Conservation (phyloP, 2,797 vertebrate species). For the Catharus ustulatus region DNA sequence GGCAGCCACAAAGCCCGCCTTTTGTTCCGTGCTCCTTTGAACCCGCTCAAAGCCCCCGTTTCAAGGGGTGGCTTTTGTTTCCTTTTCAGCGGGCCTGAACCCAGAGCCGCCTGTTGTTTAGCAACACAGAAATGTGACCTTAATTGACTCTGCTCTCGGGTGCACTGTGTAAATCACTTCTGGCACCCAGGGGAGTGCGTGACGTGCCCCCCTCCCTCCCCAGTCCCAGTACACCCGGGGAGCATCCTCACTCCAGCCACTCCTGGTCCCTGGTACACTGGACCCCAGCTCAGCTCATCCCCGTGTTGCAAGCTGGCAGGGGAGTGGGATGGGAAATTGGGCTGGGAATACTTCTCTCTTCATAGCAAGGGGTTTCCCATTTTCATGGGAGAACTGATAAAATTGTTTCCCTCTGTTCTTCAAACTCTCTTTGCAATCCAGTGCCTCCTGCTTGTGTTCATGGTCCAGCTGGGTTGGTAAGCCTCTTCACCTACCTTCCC, state of each 20-base stretch:
- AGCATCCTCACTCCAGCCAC: rapidly evolving
- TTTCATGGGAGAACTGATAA: background rate
- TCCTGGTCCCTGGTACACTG: rapidly evolving
- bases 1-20: constrained; percentile 89
- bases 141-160: constrained; percentile 90
- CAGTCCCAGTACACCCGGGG: background rate
- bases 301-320: rapidly evolving
- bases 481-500: background rate
- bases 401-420: background rate
- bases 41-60: constrained; percentile 88
- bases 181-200: constrained; percentile 60
- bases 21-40: constrained; percentile 94
- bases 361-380: background rate
- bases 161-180: constrained; percentile 79
- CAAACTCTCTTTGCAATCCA: background rate
- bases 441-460: background rate
- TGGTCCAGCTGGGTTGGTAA: background rate
- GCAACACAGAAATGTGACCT: constrained; percentile 97
- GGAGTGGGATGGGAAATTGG: rapidly evolving
- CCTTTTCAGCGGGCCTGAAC: constrained; percentile 88
- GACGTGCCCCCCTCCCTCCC: background rate
- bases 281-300: background rate
- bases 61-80: constrained; percentile 93
- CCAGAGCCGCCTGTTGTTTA: constrained; percentile 91
- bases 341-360: background rate